phyloP scores from a whole-genome alignment of 2,797 vertebrate genomes.

The Monodelphis domestica region DNA sequence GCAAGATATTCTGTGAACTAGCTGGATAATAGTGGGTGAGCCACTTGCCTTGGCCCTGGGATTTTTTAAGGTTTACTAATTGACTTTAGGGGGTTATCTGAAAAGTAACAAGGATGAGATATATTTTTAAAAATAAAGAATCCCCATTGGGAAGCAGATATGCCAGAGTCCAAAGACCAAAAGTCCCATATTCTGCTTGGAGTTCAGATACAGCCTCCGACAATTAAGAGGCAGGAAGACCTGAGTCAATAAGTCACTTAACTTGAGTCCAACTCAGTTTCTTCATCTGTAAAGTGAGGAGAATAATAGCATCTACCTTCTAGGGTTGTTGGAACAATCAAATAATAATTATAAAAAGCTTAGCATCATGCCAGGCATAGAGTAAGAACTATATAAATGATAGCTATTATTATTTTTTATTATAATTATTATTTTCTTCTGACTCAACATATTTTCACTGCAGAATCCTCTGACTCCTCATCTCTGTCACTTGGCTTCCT shows the following conservation, averaged over 20 bases:
- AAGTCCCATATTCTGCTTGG: too few species aligned
- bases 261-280: neutral
- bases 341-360: neutral
- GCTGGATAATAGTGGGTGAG: neutral
- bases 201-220: neutral
- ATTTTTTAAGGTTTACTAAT: neutral
- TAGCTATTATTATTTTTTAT: neutral
- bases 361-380: neutral
- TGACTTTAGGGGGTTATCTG: neutral
- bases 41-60: neutral
- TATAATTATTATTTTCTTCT: neutral
- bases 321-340: neutral
- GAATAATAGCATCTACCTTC: neutral
- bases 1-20: neutral
- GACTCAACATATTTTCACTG: neutral
- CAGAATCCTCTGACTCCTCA: neutral
- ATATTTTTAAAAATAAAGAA: neutral
- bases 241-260: neutral
- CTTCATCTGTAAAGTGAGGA: neutral
- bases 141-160: neutral
- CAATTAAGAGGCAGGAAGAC: neutral
- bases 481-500: neutral
- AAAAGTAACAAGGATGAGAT: neutral
- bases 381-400: neutral
- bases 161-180: neutral